Evolutionary conservation across 2,797 vertebrate genomes (phyloP).

Genomic region (Tamandua tetradactyla): DNA sequence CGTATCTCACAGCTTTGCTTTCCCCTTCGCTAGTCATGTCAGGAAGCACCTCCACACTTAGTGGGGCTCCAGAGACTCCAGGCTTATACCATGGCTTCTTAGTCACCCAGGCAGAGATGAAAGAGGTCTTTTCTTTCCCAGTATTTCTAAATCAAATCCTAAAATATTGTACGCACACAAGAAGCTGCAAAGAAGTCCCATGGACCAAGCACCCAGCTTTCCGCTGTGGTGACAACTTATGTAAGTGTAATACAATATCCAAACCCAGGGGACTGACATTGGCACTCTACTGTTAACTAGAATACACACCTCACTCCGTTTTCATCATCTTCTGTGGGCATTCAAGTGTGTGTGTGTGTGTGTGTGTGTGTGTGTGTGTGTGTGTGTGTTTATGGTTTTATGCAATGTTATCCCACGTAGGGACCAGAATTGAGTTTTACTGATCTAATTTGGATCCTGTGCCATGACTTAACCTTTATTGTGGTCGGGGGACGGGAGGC

Average conservation of each 20-base stretch:
- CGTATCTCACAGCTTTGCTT: background rate
- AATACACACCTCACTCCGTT: background rate
- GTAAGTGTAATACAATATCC: background rate
- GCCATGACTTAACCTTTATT: background rate
- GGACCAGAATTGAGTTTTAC: background rate
- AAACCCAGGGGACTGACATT: background rate
- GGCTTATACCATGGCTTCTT: background rate
- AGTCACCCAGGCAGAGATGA: background rate
- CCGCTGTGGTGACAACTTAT: background rate
- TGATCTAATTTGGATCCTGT: background rate
- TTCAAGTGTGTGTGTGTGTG: rapidly evolving
- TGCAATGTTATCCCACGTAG: background rate
- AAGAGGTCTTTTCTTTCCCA: background rate
- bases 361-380: background rate
- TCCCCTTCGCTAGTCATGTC: background rate
- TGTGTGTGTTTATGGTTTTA: too few relatives aligned
- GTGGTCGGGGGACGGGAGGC: background rate
- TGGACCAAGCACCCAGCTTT: background rate
- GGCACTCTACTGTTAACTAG: background rate
- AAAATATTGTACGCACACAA: conserved; percentile 10
- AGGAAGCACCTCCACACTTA: too few relatives aligned
- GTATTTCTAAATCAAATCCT: background rate
- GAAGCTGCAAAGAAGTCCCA: background rate
- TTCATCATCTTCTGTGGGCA: background rate
- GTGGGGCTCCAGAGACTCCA: background rate